These are phyloP conservation scores for Syngnathus scovelli DNA, from an alignment of 2,113 vertebrate genomes.

Conservation along the genomic window DNA sequence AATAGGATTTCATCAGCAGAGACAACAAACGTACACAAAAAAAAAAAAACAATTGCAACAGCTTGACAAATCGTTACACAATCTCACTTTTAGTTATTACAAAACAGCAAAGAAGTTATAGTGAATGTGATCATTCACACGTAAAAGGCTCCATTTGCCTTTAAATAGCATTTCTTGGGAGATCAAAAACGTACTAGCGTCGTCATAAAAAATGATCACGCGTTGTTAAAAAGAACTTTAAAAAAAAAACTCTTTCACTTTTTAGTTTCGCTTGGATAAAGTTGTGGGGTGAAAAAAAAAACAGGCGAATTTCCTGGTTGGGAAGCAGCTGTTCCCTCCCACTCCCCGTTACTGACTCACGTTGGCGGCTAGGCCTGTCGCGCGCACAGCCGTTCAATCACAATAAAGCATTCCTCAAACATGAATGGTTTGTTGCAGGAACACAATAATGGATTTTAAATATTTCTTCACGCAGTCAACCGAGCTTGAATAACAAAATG, in stretches of 20 bases:
- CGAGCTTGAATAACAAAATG: neutral
- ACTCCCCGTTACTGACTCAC: constrained; percentile 46
- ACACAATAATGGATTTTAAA: neutral
- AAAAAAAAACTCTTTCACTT: neutral
- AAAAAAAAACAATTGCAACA: neutral
- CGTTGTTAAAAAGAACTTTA: neutral
- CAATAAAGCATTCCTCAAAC: neutral
- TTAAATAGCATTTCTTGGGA: neutral
- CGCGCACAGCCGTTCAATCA: constrained; percentile 46
- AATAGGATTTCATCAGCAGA: neutral
- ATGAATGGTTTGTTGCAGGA: neutral
- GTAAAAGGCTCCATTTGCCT: neutral
- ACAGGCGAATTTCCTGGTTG: constrained; percentile 31
- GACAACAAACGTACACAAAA: neutral
- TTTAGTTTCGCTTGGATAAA: neutral
- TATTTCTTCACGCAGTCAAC: too few relatives aligned
- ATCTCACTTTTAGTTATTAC: neutral
- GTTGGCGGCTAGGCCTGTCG: constrained; percentile 52
- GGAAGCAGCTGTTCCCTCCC: constrained; percentile 63
- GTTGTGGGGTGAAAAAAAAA: neutral
- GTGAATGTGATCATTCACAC: neutral
- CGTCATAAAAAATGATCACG: neutral
- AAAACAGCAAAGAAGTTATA: neutral
- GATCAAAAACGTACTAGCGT: neutral
- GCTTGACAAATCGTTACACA: neutral